phyloP scores from a whole-genome alignment of 1,140 invertebrate genomes.

The Paraescarpia echinospica region DNA sequence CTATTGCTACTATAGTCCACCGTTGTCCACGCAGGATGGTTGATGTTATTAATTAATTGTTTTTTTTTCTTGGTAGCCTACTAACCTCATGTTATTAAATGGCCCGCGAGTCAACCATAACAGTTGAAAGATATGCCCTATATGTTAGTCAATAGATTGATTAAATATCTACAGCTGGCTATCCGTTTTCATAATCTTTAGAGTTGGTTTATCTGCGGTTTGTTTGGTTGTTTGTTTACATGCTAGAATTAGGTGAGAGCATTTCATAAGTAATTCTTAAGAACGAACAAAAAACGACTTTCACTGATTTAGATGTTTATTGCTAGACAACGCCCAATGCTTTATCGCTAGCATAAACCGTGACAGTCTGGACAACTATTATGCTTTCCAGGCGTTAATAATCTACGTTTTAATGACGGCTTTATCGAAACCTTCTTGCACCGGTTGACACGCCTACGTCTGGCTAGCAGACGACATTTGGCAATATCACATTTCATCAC shows the following conservation, averaged over 20 bases:
- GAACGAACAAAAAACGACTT: not conserved
- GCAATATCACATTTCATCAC: not conserved
- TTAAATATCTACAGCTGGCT: not conserved
- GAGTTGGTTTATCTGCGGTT: not conserved
- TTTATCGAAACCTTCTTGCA: not conserved
- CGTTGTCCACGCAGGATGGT: too few relatives aligned
- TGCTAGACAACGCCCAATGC: not conserved
- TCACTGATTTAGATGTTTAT: not conserved
- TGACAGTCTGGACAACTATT: not conserved
- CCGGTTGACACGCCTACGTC: not conserved
- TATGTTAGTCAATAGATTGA: not conserved
- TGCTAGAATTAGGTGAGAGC: not conserved
- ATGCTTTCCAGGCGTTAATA: not conserved
- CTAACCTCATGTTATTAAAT: too few relatives aligned
- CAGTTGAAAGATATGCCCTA: too few relatives aligned
- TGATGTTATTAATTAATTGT: too few relatives aligned
- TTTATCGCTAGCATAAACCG: not conserved
- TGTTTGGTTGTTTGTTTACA: not conserved
- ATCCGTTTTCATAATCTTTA: not conserved
- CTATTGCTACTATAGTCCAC: too few relatives aligned
- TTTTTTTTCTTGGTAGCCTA: too few relatives aligned
- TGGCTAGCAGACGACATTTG: not conserved
- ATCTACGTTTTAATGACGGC: not conserved
- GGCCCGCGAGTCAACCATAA: too few relatives aligned
- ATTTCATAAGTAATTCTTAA: not conserved